Percentiles rank a stretch among this genome's conserved stretches.
Evolutionary conservation across 2,797 vertebrate species (phyloP).

Genomic region (Steatocranus sp.): DNA sequence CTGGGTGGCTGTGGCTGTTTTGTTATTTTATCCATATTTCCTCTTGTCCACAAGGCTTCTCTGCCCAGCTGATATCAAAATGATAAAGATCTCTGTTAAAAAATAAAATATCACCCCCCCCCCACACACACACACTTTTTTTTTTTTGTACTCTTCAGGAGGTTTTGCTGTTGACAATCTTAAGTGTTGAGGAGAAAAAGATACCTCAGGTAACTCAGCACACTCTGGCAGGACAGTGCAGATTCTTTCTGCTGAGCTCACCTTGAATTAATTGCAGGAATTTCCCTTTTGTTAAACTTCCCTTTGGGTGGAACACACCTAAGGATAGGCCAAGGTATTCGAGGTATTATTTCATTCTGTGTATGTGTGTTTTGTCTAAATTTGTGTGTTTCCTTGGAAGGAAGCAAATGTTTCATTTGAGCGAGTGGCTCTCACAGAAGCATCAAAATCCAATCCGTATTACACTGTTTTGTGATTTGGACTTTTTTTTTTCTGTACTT

Average conservation of each 20-base stretch:
- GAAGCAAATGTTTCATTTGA: neutral
- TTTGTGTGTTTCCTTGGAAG: constrained; percentile 8
- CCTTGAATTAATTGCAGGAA: neutral
- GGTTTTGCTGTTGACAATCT: constrained; percentile 65
- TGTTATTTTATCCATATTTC: neutral
- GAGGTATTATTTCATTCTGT: neutral
- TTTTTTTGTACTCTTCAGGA: constrained; percentile 1
- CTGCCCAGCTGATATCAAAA: neutral
- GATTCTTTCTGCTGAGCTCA: constrained; percentile 2
- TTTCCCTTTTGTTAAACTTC: neutral
- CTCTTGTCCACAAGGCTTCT: neutral
- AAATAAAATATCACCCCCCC: neutral
- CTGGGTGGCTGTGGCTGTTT: neutral
- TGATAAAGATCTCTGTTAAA: neutral
- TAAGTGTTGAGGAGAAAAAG: constrained; percentile 30
- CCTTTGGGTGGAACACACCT: constrained; percentile 7
- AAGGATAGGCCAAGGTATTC: neutral
- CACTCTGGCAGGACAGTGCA: neutral
- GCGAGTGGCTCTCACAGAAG: neutral
- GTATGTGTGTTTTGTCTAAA: neutral
- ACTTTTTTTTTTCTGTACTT: constrained; percentile 9
- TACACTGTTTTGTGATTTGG: constrained; percentile 37
- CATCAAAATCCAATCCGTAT: constrained; percentile 3
- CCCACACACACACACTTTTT: neutral
- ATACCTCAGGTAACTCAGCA: constrained; percentile 37